Percentiles rank a stretch among this genome's conserved stretches.
These are phyloP conservation scores for Centropus unirufus DNA, from an alignment of 2,113 vertebrate genomes.

Conservation along the genomic window DNA sequence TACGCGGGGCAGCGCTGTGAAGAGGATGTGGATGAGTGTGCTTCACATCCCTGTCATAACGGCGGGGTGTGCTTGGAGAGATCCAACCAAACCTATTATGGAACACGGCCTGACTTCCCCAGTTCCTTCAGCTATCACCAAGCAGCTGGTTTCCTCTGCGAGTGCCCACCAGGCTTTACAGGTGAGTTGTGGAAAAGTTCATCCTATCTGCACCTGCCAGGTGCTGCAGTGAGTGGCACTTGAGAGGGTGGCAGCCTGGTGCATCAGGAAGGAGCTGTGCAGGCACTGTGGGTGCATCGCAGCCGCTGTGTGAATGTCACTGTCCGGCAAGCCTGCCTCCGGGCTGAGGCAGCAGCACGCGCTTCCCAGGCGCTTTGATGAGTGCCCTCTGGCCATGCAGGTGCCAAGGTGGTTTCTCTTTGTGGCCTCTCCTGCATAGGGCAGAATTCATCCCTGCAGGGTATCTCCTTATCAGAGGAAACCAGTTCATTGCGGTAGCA, in stretches of 20 bases:
- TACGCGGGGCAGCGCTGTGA: constrained; percentile 87
- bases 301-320: background rate
- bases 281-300: background rate
- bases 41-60: constrained; percentile 81
- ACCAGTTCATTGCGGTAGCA: background rate
- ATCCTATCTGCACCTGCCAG: background rate
- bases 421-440: background rate
- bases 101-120: constrained; percentile 69
- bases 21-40: constrained; percentile 88
- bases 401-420: background rate
- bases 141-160: constrained; percentile 88
- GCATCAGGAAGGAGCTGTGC: background rate
- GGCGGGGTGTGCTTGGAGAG: constrained; percentile 84
- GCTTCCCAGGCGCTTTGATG: background rate
- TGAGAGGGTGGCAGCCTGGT: background rate
- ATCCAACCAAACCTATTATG: constrained; percentile 80
- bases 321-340: background rate
- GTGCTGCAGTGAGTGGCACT: too few species aligned
- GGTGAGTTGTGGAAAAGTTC: constrained; percentile 71
- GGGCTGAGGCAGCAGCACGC: background rate
- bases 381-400: background rate
- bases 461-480: background rate
- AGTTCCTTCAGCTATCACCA: constrained; percentile 78
- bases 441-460: background rate
- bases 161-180: constrained; percentile 85